Evolutionary conservation across 1,140 invertebrate species (phyloP).

Genomic region (Drosophila ambigua): DNA sequence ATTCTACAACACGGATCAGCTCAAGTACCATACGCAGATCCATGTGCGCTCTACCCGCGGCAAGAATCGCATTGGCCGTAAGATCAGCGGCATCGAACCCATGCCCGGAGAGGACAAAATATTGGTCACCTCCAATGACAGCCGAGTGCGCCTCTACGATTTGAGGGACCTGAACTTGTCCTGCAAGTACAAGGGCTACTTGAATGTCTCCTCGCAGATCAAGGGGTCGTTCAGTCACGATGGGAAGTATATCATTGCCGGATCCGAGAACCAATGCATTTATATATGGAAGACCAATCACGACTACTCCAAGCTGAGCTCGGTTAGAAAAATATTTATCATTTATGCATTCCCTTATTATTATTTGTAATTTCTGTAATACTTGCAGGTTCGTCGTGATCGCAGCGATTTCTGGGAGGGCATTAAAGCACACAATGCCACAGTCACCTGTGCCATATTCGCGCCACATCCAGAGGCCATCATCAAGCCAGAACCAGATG

Average conservation of each 20-base stretch:
- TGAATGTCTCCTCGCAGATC: slow-evolving; percentile 98
- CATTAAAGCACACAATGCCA: slow-evolving; percentile 97
- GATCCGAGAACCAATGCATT: slow-evolving; percentile 98
- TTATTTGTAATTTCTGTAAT: not conserved
- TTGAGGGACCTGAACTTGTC: slow-evolving; percentile 97
- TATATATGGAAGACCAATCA: slow-evolving; percentile 99
- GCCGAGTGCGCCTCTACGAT: slow-evolving; percentile 97
- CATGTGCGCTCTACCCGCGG: slow-evolving; percentile 97
- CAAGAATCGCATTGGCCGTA: slow-evolving; percentile 96
- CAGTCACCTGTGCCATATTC: slow-evolving; percentile 98
- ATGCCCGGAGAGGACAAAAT: slow-evolving; percentile 99
- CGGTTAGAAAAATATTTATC: slow-evolving; percentile 85
- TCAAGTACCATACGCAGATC: slow-evolving; percentile 99
- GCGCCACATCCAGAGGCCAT: slow-evolving; percentile 97
- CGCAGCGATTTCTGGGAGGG: slow-evolving; percentile 99
- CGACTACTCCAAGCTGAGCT: slow-evolving; percentile 97
- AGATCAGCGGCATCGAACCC: slow-evolving; percentile 98
- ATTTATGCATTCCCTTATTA: not conserved
- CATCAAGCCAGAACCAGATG: slow-evolving; percentile 86
- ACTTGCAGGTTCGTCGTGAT: slow-evolving; percentile 88
- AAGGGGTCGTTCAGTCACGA: slow-evolving; percentile 98
- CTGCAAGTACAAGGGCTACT: slow-evolving; percentile 98
- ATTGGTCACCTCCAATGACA: slow-evolving; percentile 99
- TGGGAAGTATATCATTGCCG: slow-evolving; percentile 98
- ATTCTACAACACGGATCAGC: slow-evolving; percentile 98